Evolutionary conservation across 2,888 invertebrate genomes (phyloP).

Genomic region (Zaprionus bogoriensis): DNA sequence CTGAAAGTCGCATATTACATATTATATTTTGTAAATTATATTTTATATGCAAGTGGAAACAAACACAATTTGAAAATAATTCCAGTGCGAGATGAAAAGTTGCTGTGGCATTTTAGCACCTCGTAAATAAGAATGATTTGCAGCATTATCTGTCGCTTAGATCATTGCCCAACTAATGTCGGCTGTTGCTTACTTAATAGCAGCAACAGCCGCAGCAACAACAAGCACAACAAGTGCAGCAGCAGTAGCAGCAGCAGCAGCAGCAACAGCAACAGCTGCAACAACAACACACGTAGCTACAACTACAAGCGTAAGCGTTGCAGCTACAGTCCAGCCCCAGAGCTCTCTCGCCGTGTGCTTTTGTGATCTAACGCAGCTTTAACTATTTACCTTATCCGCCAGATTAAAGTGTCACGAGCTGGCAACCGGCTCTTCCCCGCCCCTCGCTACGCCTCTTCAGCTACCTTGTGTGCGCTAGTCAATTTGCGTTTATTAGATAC

Average conservation of each 20-base stretch:
- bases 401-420: constrained; percentile 74
- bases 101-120: constrained; percentile 25
- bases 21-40: too few species aligned
- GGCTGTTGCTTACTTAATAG: constrained; percentile 30
- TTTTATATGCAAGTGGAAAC: too few species aligned
- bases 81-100: not conserved
- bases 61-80: too few species aligned
- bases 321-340: constrained; percentile 1
- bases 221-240: not conserved
- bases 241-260: not conserved
- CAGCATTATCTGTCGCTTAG: constrained; percentile 17
- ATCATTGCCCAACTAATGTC: constrained; percentile 29
- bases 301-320: too few species aligned
- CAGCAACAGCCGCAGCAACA: not conserved
- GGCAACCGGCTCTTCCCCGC: constrained; percentile 1
- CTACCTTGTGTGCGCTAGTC: constrained; percentile 22
- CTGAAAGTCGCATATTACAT: not conserved
- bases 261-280: not conserved
- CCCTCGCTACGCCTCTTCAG: not conserved
- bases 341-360: constrained; percentile 21
- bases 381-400: constrained; percentile 63
- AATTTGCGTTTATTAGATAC: constrained; percentile 72
- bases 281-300: not conserved
- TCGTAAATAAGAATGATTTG: constrained; percentile 33
- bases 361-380: constrained; percentile 62